Evolutionary conservation across 2,888 invertebrate species (phyloP).

Genomic region (Platerodrilus igneus): DNA sequence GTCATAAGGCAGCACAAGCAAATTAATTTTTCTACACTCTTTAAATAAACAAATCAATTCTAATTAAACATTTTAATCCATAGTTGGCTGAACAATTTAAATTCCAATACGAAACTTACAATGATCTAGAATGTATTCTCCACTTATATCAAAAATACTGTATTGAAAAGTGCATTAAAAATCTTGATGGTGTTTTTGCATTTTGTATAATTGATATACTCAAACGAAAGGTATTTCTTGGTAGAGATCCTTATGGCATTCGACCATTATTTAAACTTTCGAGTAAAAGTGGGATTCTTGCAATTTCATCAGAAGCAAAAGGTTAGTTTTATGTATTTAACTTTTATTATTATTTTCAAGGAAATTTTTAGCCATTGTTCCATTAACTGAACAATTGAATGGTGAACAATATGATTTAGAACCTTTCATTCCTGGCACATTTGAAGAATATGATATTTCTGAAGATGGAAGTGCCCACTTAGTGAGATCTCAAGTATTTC

Average conservation of each 20-base stretch:
- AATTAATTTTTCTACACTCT: conserved; percentile 1
- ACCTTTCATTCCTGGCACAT: conserved; percentile 72
- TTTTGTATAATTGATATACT: conserved; percentile 71
- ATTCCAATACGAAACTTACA: conserved; percentile 64
- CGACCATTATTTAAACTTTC: conserved; percentile 65
- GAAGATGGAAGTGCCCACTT: conserved; percentile 57
- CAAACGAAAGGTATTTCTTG: conserved; percentile 61
- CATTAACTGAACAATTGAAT: conserved; percentile 45
- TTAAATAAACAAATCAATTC: no score
- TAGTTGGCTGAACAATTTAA: conserved; percentile 55
- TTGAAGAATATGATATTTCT: conserved; percentile 63
- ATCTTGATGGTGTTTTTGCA: conserved; percentile 79
- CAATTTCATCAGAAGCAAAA: conserved; percentile 67
- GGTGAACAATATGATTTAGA: conserved; percentile 52
- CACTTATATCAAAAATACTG: conserved; percentile 69
- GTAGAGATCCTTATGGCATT: conserved; percentile 77
- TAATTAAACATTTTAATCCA: conserved; percentile 22
- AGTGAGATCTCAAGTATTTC: conserved; percentile 54
- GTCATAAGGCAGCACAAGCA: no score
- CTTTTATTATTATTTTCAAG: not conserved
- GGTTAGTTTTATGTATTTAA: conserved; percentile 39
- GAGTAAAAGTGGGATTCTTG: conserved; percentile 57
- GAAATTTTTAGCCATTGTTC: conserved; percentile 46
- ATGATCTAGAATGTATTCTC: conserved; percentile 69
- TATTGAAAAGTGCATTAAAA: conserved; percentile 60